Conservation (phyloP, 1,140 invertebrate species). For the Chironomus tepperi region DNA sequence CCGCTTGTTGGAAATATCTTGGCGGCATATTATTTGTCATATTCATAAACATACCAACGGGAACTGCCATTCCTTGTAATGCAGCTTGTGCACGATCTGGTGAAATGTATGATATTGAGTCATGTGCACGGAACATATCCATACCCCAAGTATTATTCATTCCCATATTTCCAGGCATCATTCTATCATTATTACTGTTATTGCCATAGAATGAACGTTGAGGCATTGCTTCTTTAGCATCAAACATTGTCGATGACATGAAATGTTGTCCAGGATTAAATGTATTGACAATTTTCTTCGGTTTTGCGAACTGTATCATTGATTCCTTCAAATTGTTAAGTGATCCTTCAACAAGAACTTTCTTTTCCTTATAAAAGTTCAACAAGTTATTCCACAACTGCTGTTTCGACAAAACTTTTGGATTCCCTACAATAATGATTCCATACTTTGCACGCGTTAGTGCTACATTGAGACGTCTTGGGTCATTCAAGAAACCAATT, state of each 20-base stretch:
- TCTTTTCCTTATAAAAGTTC: constrained; percentile 96
- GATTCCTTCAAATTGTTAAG: constrained; percentile 96
- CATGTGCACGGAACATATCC: constrained; percentile 63
- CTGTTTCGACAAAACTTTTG: constrained; percentile 96
- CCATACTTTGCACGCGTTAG: constrained; percentile 96
- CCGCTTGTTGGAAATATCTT: constrained; percentile 71
- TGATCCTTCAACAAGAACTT: constrained; percentile 95
- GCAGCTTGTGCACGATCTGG: constrained; percentile 72
- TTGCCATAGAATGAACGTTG: constrained; percentile 73
- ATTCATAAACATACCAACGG: constrained; percentile 92
- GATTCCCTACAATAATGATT: constrained; percentile 98
- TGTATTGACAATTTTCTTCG: constrained; percentile 88
- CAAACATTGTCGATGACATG: constrained; percentile 93
- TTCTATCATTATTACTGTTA: constrained; percentile 36
- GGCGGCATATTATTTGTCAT: constrained; percentile 81
- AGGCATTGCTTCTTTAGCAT: constrained; percentile 81
- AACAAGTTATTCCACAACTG: constrained; percentile 97
- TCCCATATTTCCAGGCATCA: background rate
- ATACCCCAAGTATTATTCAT: constrained; percentile 32
- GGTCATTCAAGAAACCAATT: constrained; percentile 96
- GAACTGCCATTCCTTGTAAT: constrained; percentile 73
- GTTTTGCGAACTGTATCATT: constrained; percentile 94
- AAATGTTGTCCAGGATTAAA: constrained; percentile 94
- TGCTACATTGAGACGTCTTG: constrained; percentile 94
- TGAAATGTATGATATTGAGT: constrained; percentile 89